Percentiles rank a stretch among this genome's conserved stretches.
Evolutionary conservation across 2,113 vertebrate genomes (phyloP).

Genomic region (Fulica atra): DNA sequence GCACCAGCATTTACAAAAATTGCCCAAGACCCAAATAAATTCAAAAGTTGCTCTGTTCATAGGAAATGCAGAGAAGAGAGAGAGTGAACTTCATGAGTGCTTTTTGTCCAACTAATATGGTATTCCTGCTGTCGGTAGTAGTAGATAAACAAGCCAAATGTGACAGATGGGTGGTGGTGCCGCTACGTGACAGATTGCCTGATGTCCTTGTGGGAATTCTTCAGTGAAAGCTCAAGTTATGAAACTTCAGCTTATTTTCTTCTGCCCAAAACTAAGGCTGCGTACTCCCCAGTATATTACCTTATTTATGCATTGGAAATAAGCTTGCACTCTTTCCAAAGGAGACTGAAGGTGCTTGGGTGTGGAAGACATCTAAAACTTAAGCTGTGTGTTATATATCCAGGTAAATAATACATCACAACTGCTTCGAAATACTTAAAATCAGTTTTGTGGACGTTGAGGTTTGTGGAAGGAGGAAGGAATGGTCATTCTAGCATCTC

Average conservation of each 20-base stretch:
- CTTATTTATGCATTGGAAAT: neutral
- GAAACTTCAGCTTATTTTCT: neutral
- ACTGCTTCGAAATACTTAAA: neutral
- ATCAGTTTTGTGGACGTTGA: neutral
- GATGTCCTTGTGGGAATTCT: neutral
- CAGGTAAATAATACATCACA: neutral
- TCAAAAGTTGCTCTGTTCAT: neutral
- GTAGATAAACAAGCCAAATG: neutral
- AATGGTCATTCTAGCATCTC: neutral
- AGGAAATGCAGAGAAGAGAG: neutral
- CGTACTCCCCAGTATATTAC: neutral
- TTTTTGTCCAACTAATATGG: neutral
- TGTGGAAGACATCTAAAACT: neutral
- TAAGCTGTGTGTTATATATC: neutral
- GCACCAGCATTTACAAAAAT: neutral
- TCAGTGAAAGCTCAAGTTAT: neutral
- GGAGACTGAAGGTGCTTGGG: neutral
- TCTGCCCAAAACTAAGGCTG: neutral
- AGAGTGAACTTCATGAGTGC: neutral
- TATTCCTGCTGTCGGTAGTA: neutral
- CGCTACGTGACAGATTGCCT: neutral
- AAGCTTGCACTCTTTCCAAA: neutral
- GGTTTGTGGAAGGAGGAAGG: neutral
- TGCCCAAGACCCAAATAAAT: neutral
- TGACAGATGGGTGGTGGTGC: neutral